These are phyloP conservation scores for Todiramphus saurophagus DNA, from an alignment of 2,113 vertebrate genomes.

Conservation along the genomic window DNA sequence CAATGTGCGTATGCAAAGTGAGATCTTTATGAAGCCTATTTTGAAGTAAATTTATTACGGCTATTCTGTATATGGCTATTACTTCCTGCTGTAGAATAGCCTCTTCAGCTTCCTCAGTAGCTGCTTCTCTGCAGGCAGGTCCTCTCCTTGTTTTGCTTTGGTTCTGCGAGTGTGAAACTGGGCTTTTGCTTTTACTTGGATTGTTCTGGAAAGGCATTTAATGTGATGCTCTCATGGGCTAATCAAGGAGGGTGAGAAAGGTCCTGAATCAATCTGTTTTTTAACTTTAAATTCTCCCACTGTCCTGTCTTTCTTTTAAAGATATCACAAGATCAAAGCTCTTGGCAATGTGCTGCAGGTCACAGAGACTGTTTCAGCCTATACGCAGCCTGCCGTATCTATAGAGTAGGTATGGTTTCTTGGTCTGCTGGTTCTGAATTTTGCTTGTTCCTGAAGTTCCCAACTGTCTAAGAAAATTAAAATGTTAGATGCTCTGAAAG, in stretches of 20 bases:
- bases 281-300: background rate
- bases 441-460: background rate
- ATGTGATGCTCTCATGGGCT: background rate
- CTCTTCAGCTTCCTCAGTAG: background rate
- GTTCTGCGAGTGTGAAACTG: background rate
- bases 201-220: background rate
- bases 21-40: background rate
- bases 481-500: background rate
- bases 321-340: background rate
- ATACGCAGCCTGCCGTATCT: background rate
- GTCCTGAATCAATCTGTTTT: background rate
- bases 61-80: background rate
- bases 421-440: background rate
- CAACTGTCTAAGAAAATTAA: background rate
- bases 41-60: background rate
- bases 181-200: background rate
- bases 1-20: background rate
- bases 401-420: too few relatives aligned
- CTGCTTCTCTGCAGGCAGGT: background rate
- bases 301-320: background rate
- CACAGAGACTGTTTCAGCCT: background rate
- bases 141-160: background rate
- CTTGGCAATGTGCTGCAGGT: background rate
- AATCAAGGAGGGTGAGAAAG: background rate
- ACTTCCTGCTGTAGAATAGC: background rate